These are phyloP conservation scores for Leptinotarsa tumamoca DNA, from an alignment of 2,888 invertebrate species.

Conservation along the genomic window DNA sequence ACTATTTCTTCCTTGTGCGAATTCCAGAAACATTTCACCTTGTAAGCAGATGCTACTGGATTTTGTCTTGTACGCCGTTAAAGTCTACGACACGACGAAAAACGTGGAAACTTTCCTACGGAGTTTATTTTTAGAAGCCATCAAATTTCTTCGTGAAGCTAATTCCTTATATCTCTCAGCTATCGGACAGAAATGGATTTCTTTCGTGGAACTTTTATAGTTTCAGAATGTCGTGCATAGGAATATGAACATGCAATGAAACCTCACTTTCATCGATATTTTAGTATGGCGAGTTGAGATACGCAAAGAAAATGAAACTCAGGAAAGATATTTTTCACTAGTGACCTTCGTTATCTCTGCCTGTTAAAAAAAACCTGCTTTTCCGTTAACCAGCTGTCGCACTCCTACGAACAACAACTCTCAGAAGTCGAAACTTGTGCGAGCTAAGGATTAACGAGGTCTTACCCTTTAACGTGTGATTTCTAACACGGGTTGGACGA, in stretches of 20 bases:
- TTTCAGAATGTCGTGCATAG: neutral
- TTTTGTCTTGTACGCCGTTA: constrained; percentile 10
- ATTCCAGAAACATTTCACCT: neutral
- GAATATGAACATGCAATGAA: neutral
- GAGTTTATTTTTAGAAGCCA: constrained; percentile 16
- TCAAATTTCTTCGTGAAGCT: constrained; percentile 6
- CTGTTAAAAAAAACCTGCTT: too few species aligned
- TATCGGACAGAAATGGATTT: neutral
- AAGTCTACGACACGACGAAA: neutral
- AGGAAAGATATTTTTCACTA: too few species aligned
- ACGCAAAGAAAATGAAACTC: neutral
- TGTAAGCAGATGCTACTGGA: neutral
- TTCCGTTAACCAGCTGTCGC: too few species aligned
- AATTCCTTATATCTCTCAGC: constrained; percentile 8
- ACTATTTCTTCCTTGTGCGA: neutral
- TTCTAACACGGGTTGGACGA: too few species aligned
- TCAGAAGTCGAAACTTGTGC: too few species aligned
- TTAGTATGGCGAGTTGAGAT: neutral
- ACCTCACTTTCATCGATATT: neutral
- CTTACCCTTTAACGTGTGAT: too few species aligned
- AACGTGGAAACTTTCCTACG: constrained; percentile 4
- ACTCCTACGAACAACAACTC: too few species aligned
- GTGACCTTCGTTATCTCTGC: too few species aligned
- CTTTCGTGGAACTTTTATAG: neutral
- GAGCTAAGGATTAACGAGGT: too few species aligned